Evolutionary conservation across 2,888 invertebrate species (phyloP).

Genomic region (Lithophane leautieri): DNA sequence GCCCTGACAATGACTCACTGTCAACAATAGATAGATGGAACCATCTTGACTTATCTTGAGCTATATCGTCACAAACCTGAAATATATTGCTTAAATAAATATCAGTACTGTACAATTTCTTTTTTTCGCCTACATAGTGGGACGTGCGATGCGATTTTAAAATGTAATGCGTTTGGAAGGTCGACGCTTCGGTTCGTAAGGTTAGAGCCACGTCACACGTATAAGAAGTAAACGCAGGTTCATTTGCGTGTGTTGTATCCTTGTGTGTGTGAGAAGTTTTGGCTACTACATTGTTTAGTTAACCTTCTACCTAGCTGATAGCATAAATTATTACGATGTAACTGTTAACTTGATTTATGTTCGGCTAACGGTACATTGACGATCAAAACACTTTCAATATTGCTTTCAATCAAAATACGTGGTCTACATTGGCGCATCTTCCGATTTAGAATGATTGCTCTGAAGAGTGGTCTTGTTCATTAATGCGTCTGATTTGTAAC

Average conservation of each 20-base stretch:
- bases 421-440: not conserved
- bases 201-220: constrained; percentile 57
- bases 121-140: constrained; percentile 28
- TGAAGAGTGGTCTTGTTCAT: not conserved
- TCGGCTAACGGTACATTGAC: constrained; percentile 25
- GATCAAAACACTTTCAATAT: constrained; percentile 29
- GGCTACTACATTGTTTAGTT: constrained; percentile 46
- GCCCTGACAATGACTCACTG: not conserved
- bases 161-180: constrained; percentile 59
- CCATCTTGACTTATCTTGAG: not conserved
- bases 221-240: constrained; percentile 57
- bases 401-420: constrained; percentile 6
- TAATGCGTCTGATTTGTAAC: not conserved
- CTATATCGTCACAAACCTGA: not conserved
- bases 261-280: constrained; percentile 41
- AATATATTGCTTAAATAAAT: constrained; percentile 18
- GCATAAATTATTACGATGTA: constrained; percentile 35
- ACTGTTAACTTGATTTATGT: constrained; percentile 33
- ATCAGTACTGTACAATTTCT: constrained; percentile 12
- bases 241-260: constrained; percentile 26
- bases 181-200: constrained; percentile 57
- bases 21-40: constrained; percentile 5
- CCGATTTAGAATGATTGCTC: not conserved
- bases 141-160: constrained; percentile 48
- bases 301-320: constrained; percentile 37